Base-by-base conservation (phyloP, 2,797 vertebrate genomes). In the Acipenser oxyrinchus region DNA sequence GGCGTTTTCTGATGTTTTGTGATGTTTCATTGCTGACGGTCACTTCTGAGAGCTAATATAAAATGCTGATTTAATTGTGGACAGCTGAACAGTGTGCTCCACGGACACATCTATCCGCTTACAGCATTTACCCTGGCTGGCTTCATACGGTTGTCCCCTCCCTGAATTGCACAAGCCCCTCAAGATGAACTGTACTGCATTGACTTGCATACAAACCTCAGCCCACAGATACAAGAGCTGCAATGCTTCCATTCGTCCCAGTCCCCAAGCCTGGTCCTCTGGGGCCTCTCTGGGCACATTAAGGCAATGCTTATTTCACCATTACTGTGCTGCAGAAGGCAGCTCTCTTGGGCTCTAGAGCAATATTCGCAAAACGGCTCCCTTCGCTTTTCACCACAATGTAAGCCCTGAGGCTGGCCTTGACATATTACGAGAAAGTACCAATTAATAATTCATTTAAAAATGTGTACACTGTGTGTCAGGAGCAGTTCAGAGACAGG, bases 371-470 rank as follows among this genome's bases (percentile, higher is more conserved):
- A 37, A 37, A 37, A 37, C 23, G 23, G 23, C 4, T 37, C 13
- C 13, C 51, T 65, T 12, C 7, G 1, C 53, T 18, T 49, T 51
- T 18, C 49, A 7, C 18, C 15, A n/a, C 51, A 9, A 18, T 18
- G 15, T 71, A 76, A 68, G 73, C 75, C 52, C 37, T 7, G 62
- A 48, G 73, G 23, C 65, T 75, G 75, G 48, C 53, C 75, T 79
- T 57, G 15, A 73, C 74, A 78, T 80, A 82, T 81, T 76, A 72
- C 76, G 78, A 74, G 71, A 78, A 55, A 72, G 75, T 76, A 69
- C 69, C 76, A 79, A 76, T 72, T 78, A 71, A 74, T 83, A 83
- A 83, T 86, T 85, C 79, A 85, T 86, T 80, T 80, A 73, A 70
- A 73, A 72, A 77, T 76, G 74, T 81, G 78, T 79, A 80, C 76